Percentiles rank a stretch among this genome's conserved stretches.
phyloP scores from a whole-genome alignment of 2,797 vertebrate genomes.

The Neosilurus mollespiculum region DNA sequence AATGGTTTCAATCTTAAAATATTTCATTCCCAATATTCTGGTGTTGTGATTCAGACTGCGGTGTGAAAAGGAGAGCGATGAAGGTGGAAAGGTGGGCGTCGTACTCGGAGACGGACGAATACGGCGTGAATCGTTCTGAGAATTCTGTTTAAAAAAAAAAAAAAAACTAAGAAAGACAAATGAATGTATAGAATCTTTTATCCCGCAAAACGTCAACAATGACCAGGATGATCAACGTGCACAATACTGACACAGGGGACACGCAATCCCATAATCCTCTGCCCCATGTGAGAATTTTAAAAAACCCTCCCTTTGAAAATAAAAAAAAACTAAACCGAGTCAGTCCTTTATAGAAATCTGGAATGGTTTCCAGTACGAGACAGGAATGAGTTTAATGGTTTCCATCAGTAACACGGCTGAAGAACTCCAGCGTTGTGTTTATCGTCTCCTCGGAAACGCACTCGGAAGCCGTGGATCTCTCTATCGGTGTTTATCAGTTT shows the following conservation, averaged over 20 bases:
- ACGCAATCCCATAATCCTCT: not conserved
- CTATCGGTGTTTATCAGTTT: no score
- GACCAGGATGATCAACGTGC: not conserved
- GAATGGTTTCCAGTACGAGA: not conserved
- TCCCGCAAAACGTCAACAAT: no score
- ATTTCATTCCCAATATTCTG: no score
- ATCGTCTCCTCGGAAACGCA: no score
- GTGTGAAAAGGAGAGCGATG: no score
- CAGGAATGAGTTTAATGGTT: not conserved
- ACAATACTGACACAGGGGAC: not conserved
- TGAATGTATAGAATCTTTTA: not conserved
- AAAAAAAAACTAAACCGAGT: not conserved
- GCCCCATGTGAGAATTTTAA: not conserved
- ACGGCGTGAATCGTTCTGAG: not conserved
- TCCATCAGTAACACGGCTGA: no score
- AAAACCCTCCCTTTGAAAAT: not conserved
- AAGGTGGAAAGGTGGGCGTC: no score
- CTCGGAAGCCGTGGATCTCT: no score
- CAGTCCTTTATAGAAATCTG: not conserved
- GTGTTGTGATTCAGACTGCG: no score
- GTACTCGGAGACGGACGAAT: no score
- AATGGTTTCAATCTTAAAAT: no score
- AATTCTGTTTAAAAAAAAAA: not conserved
- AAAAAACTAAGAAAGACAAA: not conserved
- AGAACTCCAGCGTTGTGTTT: no score